A percentile compares a stretch with the other conserved stretches of the same genome.
Conservation (phyloP, 2,888 invertebrate species). For the Xiphydria camelus region DNA sequence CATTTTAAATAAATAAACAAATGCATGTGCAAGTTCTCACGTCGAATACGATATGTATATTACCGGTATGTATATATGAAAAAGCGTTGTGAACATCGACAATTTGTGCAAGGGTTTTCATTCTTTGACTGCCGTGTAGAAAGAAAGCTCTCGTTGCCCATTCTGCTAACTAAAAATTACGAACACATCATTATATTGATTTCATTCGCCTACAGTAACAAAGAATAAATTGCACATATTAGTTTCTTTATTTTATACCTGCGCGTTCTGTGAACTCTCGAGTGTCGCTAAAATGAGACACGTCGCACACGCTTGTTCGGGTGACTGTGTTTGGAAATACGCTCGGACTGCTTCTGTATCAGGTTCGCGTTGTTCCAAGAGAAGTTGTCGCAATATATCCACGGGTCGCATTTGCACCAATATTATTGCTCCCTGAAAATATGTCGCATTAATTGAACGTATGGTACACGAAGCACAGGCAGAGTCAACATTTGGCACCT, state of each 20-base stretch:
- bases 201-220: too few relatives aligned
- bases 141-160: conserved; percentile 93
- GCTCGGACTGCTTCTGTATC: conserved; percentile 83
- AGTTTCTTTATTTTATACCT: too few relatives aligned
- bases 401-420: conserved; percentile 83
- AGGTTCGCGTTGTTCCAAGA: conserved; percentile 81
- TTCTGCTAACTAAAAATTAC: conserved; percentile 64
- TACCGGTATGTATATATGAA: conserved; percentile 32
- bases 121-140: conserved; percentile 80
- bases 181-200: background rate
- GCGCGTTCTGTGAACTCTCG: conserved; percentile 64
- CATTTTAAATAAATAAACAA: too few relatives aligned
- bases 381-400: conserved; percentile 80
- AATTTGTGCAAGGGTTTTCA: conserved; percentile 24
- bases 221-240: too few relatives aligned
- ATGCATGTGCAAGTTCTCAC: too few relatives aligned
- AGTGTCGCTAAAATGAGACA: conserved; percentile 85
- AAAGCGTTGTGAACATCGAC: conserved; percentile 38
- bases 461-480: too few relatives aligned
- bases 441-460: too few relatives aligned
- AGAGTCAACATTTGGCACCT: too few relatives aligned
- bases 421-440: conserved; percentile 73
- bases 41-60: too few relatives aligned
- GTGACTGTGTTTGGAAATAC: conserved; percentile 82
- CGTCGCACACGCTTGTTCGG: conserved; percentile 88